Conservation (phyloP, 2,113 vertebrate genomes). For the Chaenocephalus aceratus region DNA sequence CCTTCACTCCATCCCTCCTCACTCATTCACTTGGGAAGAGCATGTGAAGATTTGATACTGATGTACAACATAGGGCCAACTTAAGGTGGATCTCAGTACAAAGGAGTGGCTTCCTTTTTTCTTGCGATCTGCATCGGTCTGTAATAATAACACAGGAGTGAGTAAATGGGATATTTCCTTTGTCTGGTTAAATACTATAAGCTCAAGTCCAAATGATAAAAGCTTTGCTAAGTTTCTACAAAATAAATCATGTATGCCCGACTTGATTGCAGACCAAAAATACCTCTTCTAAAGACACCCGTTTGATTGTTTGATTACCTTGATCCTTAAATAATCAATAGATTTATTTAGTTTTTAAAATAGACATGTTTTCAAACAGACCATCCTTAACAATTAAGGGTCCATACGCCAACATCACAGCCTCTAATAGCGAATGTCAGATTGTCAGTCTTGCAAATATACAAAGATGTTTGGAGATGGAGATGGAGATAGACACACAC, state of each 20-base stretch:
- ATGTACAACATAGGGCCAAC: not conserved
- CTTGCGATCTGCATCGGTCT: slow-evolving; percentile 1
- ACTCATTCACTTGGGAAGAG: not conserved
- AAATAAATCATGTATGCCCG: not conserved
- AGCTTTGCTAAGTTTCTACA: not conserved
- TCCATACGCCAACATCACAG: not conserved
- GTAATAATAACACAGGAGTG: not conserved
- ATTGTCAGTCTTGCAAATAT: not conserved
- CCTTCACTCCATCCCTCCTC: slow-evolving; percentile 14
- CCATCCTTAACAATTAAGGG: not conserved
- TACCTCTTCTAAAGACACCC: not conserved
- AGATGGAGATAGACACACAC: no score
- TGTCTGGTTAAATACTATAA: slow-evolving; percentile 17
- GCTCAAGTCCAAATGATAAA: not conserved
- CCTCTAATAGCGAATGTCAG: not conserved
- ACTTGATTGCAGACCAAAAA: not conserved
- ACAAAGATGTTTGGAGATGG: no score
- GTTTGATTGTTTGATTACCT: not conserved
- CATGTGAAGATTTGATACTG: not conserved
- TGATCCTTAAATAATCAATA: no score
- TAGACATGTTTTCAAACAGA: not conserved
- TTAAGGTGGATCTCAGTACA: not conserved
- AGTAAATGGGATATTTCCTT: slow-evolving; percentile 25
- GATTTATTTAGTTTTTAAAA: not conserved
- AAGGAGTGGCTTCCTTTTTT: not conserved